Percentiles rank a stretch among this genome's conserved stretches.
Evolutionary conservation across 2,113 vertebrate species (phyloP).

Genomic region (Stigmatopora nigra): DNA sequence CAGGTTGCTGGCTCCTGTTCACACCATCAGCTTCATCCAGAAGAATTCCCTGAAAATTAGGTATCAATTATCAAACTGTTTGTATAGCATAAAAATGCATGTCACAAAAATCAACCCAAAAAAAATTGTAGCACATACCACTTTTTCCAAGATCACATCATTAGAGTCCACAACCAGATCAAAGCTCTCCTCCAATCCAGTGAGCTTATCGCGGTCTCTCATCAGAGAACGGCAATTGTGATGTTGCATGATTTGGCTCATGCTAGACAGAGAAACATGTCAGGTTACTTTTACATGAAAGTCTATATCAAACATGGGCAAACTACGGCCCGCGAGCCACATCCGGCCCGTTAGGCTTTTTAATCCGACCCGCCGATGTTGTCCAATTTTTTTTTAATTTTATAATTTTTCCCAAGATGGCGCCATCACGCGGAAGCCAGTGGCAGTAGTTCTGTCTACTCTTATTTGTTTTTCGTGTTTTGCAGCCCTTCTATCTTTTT

Average conservation of each 20-base stretch:
- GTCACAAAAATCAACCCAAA: neutral
- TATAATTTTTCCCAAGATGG: too few relatives aligned
- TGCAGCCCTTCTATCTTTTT: too few relatives aligned
- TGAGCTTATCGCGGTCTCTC: constrained; percentile 75
- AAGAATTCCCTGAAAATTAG: constrained; percentile 78
- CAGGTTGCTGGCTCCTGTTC: constrained; percentile 82
- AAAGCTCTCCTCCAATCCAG: constrained; percentile 85
- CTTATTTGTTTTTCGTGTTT: too few relatives aligned
- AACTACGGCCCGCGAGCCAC: too few relatives aligned
- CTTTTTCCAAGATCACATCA: constrained; percentile 88
- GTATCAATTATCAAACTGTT: constrained; percentile 8
- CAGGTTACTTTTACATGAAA: too few relatives aligned
- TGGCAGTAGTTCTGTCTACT: too few relatives aligned
- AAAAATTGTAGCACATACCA: constrained; percentile 69
- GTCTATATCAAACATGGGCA: too few relatives aligned
- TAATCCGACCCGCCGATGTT: too few relatives aligned
- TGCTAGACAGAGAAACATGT: constrained; percentile 64
- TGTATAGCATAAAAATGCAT: neutral
- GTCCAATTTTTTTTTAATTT: too few relatives aligned
- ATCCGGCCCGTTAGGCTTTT: too few relatives aligned
- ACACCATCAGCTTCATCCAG: constrained; percentile 90
- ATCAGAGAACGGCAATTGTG: constrained; percentile 83
- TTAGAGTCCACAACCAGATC: constrained; percentile 91
- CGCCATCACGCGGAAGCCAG: too few relatives aligned
- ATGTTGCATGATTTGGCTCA: constrained; percentile 90